Conservation (phyloP, 2,888 invertebrate genomes). For the Itoplectis maculator region DNA sequence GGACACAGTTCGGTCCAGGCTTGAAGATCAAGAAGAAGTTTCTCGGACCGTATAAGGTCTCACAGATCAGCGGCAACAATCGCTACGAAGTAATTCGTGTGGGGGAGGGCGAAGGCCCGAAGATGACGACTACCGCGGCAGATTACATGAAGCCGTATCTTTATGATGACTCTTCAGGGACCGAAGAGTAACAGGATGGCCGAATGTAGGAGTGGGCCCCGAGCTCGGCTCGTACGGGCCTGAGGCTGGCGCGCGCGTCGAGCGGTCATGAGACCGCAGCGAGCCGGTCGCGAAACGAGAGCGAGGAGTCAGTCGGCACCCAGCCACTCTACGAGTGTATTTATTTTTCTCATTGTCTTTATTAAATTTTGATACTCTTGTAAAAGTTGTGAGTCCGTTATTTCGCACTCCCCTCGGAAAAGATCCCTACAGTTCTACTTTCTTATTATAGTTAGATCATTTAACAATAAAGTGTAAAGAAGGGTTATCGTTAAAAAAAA, state of each 20-base stretch:
- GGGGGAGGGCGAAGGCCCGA: conserved; percentile 57
- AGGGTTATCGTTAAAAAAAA: too few relatives aligned
- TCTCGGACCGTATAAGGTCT: conserved; percentile 67
- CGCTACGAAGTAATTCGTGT: conserved; percentile 60
- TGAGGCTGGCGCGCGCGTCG: not conserved
- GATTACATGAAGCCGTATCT: conserved; percentile 65
- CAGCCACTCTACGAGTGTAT: not conserved
- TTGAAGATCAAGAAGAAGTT: conserved; percentile 66
- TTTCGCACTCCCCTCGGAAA: too few relatives aligned
- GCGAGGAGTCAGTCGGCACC: not conserved
- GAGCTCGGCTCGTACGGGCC: not conserved
- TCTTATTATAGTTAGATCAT: too few relatives aligned
- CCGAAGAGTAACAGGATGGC: not conserved
- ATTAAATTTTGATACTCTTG: too few relatives aligned
- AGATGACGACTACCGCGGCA: conserved; percentile 52
- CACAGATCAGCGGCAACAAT: conserved; percentile 58
- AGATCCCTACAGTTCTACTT: too few relatives aligned
- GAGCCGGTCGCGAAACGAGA: not conserved
- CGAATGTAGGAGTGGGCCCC: not conserved
- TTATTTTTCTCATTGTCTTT: too few relatives aligned
- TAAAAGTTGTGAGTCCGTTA: too few relatives aligned
- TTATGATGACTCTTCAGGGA: not conserved
- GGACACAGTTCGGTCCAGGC: conserved; percentile 68
- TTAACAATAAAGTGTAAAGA: too few relatives aligned
- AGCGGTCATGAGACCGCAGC: not conserved